These are phyloP conservation scores for Melanaphis sacchari DNA, from an alignment of 1,140 invertebrate species.

Conservation along the genomic window DNA sequence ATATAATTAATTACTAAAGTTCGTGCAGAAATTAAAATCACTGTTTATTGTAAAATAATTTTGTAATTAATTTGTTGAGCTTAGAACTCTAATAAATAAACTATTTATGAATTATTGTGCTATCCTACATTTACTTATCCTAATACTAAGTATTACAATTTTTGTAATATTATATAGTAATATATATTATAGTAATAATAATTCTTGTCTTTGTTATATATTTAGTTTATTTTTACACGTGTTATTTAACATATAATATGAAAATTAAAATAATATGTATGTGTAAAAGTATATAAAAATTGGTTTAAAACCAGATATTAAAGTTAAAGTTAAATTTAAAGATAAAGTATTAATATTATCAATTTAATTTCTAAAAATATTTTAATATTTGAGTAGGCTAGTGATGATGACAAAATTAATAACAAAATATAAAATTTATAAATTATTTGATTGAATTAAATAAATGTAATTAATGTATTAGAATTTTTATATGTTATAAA, in stretches of 20 bases:
- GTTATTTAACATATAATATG: too few relatives aligned
- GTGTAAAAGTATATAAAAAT: neutral
- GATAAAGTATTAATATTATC: neutral
- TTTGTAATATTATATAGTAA: neutral
- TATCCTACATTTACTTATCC: conserved; percentile 13
- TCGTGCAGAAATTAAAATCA: neutral
- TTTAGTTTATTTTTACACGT: neutral
- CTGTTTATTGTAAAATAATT: conserved; percentile 4
- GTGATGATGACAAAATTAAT: neutral
- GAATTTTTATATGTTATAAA: neutral
- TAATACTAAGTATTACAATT: too few relatives aligned
- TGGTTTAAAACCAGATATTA: neutral
- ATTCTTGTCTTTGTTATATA: neutral
- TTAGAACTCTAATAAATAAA: conserved; percentile 11
- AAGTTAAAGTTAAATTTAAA: neutral
- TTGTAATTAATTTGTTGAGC: neutral
- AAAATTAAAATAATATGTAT: neutral
- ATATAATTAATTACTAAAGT: neutral
- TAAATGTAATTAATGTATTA: neutral
- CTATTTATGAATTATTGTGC: conserved; percentile 5
- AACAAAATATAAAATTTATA: neutral
- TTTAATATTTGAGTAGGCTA: neutral
- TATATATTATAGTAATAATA: neutral
- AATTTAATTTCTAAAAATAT: neutral
- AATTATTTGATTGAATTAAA: neutral